These are phyloP conservation scores for Aradophagus sp. DNA, from an alignment of 1,140 invertebrate species.

Conservation along the genomic window DNA sequence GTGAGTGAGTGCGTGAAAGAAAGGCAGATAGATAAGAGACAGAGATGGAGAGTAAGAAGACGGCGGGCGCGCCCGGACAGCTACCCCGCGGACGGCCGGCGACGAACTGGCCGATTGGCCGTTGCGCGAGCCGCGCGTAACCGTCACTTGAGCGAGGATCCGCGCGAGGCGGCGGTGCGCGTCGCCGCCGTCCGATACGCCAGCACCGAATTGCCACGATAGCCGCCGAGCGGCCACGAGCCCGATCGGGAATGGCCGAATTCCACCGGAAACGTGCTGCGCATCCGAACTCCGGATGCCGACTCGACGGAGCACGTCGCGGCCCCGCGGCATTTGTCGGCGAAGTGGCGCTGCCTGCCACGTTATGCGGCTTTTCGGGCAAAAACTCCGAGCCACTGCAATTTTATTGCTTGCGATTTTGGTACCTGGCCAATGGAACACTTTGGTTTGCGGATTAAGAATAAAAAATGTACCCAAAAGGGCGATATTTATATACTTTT, in stretches of 20 bases:
- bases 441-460: too few species aligned
- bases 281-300: conserved; percentile 41
- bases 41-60: too few species aligned
- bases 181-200: conserved; percentile 26
- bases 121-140: conserved; percentile 59
- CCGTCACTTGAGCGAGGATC: conserved; percentile 52
- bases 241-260: conserved; percentile 62
- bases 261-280: conserved; percentile 61
- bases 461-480: too few species aligned
- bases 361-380: too few species aligned
- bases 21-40: not conserved
- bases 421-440: too few species aligned
- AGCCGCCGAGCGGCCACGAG: conserved; percentile 60
- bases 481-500: too few species aligned
- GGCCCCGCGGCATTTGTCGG: not conserved
- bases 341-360: not conserved
- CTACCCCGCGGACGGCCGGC: conserved; percentile 67
- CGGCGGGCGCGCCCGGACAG: conserved; percentile 41
- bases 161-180: conserved; percentile 29
- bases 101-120: conserved; percentile 73
- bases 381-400: too few species aligned
- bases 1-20: not conserved
- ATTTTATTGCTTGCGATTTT: too few species aligned
- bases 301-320: conserved; percentile 37
- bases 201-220: conserved; percentile 53